Evolutionary conservation across 92 coral and sea anemone genomes (phyloP), one percentile per base, ranked within the genome.

Genomic region (Plumapathes pennacea): DNA sequence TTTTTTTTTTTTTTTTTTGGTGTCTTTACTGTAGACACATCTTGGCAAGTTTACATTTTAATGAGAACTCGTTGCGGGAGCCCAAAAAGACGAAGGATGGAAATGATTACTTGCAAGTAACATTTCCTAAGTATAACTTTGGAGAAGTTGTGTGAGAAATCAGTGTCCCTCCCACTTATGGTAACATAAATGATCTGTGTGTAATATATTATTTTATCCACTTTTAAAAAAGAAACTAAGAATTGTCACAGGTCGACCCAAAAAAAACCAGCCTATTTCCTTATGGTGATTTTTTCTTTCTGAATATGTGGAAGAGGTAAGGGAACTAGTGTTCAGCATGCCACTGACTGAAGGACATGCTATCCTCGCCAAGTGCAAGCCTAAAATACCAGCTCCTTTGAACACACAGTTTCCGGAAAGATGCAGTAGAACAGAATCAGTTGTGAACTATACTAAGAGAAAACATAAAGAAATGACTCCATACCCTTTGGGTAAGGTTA

Each of bases 51-150:
- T 49, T 79, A 0, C 78, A 62, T 48, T 70, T 69, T 25, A 62
- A 78, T 26, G 85, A 69, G 47, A 78, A 78, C 60, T 59, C 64
- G 32, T 24, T 53, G 29, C 62, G 79, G 34, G 66, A 31, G 13
- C 32, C 55, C 25, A 51, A 62, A 46, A 50, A 22, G 25, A 61
- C 60, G 19, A 69, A 78, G 47, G 79, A 79, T 29, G 74, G 79
- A 25, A 79, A 41, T 44, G 56, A 40, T 11, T 69, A 55, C 60
- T 14, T 38, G 44, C 37, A 18, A 14, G 73, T 78, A 18, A 55
- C 73, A 15, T 78, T 54, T 48, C 85, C 85, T 0, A 70, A 78
- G 28, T 78, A 42, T 74, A 80, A 71, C 57, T 29, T 55, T 26
- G 80, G 80, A 10, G 78, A 61, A 50, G 63, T 62, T 42, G 71